Base-by-base conservation (phyloP, 2,113 vertebrate species). In the Erythrocercus mccallii region DNA sequence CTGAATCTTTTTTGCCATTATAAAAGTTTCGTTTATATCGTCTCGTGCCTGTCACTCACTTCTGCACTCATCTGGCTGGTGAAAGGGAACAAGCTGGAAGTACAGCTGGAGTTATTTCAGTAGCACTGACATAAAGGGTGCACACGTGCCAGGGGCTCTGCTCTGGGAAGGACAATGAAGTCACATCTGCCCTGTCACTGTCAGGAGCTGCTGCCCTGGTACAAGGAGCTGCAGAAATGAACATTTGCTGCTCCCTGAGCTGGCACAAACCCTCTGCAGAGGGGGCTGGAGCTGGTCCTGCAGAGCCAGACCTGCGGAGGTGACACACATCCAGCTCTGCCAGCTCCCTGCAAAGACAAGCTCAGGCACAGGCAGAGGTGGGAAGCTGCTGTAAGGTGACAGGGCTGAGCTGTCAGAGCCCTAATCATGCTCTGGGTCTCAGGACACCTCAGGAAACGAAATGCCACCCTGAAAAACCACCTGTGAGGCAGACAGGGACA, bases 281-380 rank as follows among this genome's bases (percentile, higher is more conserved):
- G 42, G 17, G 16, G 8, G 12, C 4, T 71, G 56, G 66, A 70
- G 73, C 37, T 73, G 16, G 9, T 20, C 17, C 53, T 51, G 56
- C 74, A n/a, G 60, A 57, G 56, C 48, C 28, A 15, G 4, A 20
- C 0, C 2, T 11, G 28, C 2, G 2, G 45, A 57, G 50, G 45
- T 33, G 70, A 44, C 47, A 38, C 22, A 16, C 37, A 25, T 4
- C 76, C 68, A 54, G 51, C 70, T 74, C 73, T 85, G 56, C 81
- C 42, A n/a, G 2, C 51, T 53, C 22, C 22, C 28, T n/a, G 2
- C 57, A 91, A 25, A 35, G n/a, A 20, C 3, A 4, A 6, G 33
- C 38, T 38, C 57, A 71, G 72, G 38, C 27, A 37, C 57, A 71
- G 72, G 38, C 27, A 37, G 40, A 73, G n/a, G 27, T 15, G 53